Evolutionary conservation across 2,888 invertebrate species (phyloP).

Genomic region (Andricus quercusramuli): DNA sequence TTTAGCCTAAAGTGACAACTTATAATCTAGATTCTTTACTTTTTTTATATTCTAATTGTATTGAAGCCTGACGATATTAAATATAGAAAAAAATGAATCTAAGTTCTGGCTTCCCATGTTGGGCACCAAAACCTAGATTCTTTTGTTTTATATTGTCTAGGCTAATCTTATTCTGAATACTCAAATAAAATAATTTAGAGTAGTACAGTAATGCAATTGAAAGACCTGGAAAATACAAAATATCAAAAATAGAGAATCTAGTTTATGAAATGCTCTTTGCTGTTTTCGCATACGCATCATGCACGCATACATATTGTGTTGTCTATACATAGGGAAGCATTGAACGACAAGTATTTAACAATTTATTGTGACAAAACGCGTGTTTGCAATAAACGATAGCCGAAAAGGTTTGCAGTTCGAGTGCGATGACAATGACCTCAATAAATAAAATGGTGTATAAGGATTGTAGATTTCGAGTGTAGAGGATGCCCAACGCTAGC

Average conservation of each 20-base stretch:
- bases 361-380: conserved; percentile 35
- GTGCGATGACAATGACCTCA: conserved; percentile 9
- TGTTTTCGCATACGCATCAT: conserved; percentile 27
- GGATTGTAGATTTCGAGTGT: conserved; percentile 1
- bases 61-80: too few relatives aligned
- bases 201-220: too few relatives aligned
- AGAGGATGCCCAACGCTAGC: conserved; percentile 20
- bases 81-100: too few relatives aligned
- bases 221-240: too few relatives aligned
- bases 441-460: conserved; percentile 13
- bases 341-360: conserved; percentile 35
- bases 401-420: conserved; percentile 4
- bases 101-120: too few relatives aligned
- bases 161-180: too few relatives aligned
- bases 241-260: too few relatives aligned
- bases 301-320: conserved; percentile 32
- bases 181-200: too few relatives aligned
- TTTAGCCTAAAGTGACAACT: conserved; percentile 34
- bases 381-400: not conserved
- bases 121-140: too few relatives aligned
- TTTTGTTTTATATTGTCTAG: too few relatives aligned
- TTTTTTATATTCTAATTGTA: too few relatives aligned
- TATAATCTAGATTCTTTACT: too few relatives aligned
- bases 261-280: not conserved
- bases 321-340: conserved; percentile 33